Evolutionary conservation across 2,797 vertebrate genomes (phyloP).

Genomic region (Phyllotis vaccarum): DNA sequence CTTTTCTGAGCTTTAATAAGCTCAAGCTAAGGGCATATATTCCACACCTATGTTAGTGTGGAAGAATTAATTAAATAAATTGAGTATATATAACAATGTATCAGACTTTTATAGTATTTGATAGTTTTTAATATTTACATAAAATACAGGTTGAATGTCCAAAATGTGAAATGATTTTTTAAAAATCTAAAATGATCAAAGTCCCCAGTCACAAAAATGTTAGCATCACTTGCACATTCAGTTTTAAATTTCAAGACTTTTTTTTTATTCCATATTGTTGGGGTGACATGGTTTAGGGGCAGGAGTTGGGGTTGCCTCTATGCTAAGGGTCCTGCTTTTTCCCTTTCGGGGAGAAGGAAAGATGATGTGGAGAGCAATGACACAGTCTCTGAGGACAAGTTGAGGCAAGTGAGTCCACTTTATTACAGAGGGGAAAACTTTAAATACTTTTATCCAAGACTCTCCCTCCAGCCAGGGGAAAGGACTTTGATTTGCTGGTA

Average conservation of each 20-base stretch:
- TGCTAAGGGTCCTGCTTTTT: too few species aligned
- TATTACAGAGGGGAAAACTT: too few species aligned
- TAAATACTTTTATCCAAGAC: too few species aligned
- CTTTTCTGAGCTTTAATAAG: background rate
- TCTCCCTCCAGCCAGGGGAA: too few species aligned
- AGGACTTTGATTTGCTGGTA: too few species aligned
- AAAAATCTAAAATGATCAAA: background rate
- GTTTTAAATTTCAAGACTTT: background rate
- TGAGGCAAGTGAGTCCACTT: too few species aligned
- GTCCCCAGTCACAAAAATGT: background rate
- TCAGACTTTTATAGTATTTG: background rate
- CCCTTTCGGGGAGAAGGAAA: too few species aligned
- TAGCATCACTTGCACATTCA: background rate
- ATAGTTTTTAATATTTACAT: background rate
- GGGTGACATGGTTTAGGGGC: too few species aligned
- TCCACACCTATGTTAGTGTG: background rate
- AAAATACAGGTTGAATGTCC: background rate
- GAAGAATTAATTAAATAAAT: background rate
- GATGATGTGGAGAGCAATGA: too few species aligned
- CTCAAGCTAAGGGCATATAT: background rate
- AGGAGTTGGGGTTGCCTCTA: too few species aligned
- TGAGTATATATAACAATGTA: background rate
- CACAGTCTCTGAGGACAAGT: too few species aligned
- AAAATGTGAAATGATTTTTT: background rate
- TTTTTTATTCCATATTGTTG: background rate